Conservation (phyloP, 1,140 invertebrate genomes). For the Ips typographus region DNA sequence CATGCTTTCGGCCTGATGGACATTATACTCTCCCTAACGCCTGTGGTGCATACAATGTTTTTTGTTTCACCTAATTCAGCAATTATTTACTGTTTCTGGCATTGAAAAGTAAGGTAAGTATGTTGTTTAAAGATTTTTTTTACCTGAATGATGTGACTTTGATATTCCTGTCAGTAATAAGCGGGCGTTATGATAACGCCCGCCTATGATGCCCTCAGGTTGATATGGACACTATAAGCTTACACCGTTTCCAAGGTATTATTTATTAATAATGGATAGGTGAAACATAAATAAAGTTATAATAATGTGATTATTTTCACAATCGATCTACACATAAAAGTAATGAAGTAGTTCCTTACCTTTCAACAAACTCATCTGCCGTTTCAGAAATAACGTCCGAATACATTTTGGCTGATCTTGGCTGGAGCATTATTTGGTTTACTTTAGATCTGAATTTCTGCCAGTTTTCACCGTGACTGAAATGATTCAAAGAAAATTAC, state of each 20-base stretch:
- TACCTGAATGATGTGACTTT: too few species aligned
- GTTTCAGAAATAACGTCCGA: constrained; percentile 73
- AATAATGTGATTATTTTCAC: too few species aligned
- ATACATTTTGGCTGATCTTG: constrained; percentile 74
- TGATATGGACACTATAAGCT: background rate
- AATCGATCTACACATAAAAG: too few species aligned
- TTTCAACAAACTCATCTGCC: constrained; percentile 70
- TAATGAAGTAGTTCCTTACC: constrained; percentile 50
- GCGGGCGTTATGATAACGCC: too few species aligned
- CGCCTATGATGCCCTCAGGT: background rate
- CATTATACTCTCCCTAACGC: too few species aligned
- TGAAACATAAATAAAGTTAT: background rate
- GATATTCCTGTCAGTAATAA: too few species aligned
- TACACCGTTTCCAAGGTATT: background rate
- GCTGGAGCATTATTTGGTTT: constrained; percentile 77
- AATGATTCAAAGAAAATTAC: background rate
- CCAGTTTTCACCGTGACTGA: constrained; percentile 77
- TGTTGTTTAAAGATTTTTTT: background rate
- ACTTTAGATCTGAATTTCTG: constrained; percentile 76
- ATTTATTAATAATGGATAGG: too few species aligned
- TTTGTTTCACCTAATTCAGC: too few species aligned
- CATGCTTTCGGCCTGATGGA: too few species aligned
- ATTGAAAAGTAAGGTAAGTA: too few species aligned
- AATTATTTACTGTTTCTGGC: too few species aligned
- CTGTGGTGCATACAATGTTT: too few species aligned